These are phyloP conservation scores for Chloromyia formosa DNA, from an alignment of 2,888 invertebrate species.

Conservation along the genomic window DNA sequence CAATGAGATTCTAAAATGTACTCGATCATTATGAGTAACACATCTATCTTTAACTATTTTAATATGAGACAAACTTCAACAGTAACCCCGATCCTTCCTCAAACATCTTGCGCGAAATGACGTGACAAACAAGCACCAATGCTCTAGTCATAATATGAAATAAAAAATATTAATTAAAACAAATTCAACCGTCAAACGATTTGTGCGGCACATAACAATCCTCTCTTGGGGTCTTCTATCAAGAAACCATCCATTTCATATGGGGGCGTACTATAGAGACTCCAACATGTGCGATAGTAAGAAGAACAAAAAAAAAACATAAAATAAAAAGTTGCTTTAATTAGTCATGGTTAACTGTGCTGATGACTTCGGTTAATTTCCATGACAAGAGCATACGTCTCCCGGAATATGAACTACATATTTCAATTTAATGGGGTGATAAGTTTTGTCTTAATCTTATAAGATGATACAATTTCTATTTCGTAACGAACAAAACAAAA, in stretches of 20 bases:
- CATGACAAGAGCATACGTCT: background rate
- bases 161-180: conserved; percentile 15
- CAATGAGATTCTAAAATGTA: too few species aligned
- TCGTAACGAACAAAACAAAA: too few species aligned
- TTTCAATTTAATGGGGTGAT: too few species aligned
- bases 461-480: too few species aligned
- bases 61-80: too few species aligned
- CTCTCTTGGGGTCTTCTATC: background rate
- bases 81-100: too few species aligned
- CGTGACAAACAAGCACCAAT: too few species aligned
- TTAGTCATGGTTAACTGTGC: conserved; percentile 13
- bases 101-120: too few species aligned
- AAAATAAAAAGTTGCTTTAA: conserved; percentile 15
- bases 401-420: too few species aligned
- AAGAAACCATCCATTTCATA: background rate
- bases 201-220: conserved; percentile 3
- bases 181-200: conserved; percentile 29
- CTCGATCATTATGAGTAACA: too few species aligned
- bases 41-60: too few species aligned
- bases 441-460: too few species aligned
- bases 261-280: background rate
- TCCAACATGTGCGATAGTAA: background rate
- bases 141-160: background rate
- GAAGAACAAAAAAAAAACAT: background rate
- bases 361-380: conserved; percentile 25